phyloP scores from a whole-genome alignment of 2,888 invertebrate genomes.

The Pollenia labialis region DNA sequence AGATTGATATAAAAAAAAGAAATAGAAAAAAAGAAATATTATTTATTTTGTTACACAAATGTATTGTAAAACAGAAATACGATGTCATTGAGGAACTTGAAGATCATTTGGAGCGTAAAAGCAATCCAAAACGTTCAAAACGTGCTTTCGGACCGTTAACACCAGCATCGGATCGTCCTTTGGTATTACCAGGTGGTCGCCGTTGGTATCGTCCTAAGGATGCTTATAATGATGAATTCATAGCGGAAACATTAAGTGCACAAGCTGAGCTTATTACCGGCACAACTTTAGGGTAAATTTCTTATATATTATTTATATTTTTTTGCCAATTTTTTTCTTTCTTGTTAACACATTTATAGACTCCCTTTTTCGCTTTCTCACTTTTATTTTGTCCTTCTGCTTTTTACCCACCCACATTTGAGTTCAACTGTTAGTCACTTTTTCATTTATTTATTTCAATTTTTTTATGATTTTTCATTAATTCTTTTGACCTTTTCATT shows the following conservation, averaged over 20 bases:
- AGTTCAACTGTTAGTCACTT: background rate
- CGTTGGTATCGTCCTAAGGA: conserved; percentile 93
- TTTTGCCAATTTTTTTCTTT: background rate
- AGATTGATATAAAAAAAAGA: conserved; percentile 11
- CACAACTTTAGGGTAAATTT: conserved; percentile 91
- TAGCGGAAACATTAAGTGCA: conserved; percentile 92
- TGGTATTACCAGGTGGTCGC: conserved; percentile 91
- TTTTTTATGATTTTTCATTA: conserved; percentile 61
- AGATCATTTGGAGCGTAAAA: conserved; percentile 84
- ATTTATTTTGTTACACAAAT: conserved; percentile 52
- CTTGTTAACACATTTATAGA: background rate
- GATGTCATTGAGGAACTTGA: conserved; percentile 85
- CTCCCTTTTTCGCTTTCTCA: background rate
- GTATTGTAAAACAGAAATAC: conserved; percentile 75
- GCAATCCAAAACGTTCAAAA: conserved; percentile 85
- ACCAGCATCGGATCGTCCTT: conserved; percentile 88
- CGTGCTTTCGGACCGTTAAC: conserved; percentile 86
- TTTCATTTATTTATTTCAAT: conserved; percentile 55
- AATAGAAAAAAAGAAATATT: conserved; percentile 48
- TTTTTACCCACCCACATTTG: conserved; percentile 12
- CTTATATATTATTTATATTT: conserved; percentile 29
- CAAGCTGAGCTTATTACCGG: conserved; percentile 95
- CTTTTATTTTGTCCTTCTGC: background rate
- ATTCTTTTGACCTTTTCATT: conserved; percentile 46
- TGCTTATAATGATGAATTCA: conserved; percentile 94